Evolutionary conservation across 2,797 vertebrate species (phyloP).

Genomic region (Sandelia bainsii): DNA sequence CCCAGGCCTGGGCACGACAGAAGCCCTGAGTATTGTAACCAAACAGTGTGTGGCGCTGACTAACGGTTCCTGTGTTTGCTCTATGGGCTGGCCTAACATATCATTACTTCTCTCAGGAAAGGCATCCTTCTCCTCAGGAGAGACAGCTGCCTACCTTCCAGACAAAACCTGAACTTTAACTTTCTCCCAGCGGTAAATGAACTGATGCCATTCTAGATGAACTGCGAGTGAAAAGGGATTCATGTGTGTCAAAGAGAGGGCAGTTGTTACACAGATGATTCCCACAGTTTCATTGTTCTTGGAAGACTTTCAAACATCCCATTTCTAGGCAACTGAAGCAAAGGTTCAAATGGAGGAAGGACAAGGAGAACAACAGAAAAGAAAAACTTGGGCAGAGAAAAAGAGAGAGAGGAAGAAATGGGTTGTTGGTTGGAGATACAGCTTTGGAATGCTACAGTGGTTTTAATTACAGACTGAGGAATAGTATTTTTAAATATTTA

Average conservation of each 20-base stretch:
- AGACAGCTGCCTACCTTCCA: conserved; percentile 36
- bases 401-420: conserved; percentile 34
- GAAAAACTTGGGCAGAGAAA: conserved; percentile 22
- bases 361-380: conserved; percentile 50
- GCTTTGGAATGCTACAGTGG: conserved; percentile 70
- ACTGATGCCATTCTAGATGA: conserved; percentile 44
- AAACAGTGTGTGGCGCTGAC: conserved; percentile 75
- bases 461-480: conserved; percentile 82
- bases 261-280: conserved; percentile 62
- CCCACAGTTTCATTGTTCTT: conserved; percentile 74
- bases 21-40: conserved; percentile 62
- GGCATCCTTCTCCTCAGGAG: conserved; percentile 49
- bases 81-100: conserved; percentile 76
- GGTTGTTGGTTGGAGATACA: conserved; percentile 62
- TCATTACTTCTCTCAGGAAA: conserved; percentile 72
- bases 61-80: conserved; percentile 77
- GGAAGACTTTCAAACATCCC: conserved; percentile 68
- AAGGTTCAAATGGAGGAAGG: conserved; percentile 69
- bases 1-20: conserved; percentile 74
- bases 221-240: conserved; percentile 51
- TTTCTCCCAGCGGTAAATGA: conserved; percentile 59
- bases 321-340: conserved; percentile 74
- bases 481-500: conserved; percentile 86
- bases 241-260: conserved; percentile 68
- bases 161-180: conserved; percentile 72